phyloP scores from a whole-genome alignment of 1,140 invertebrate species.

The Eubasilissa regina region DNA sequence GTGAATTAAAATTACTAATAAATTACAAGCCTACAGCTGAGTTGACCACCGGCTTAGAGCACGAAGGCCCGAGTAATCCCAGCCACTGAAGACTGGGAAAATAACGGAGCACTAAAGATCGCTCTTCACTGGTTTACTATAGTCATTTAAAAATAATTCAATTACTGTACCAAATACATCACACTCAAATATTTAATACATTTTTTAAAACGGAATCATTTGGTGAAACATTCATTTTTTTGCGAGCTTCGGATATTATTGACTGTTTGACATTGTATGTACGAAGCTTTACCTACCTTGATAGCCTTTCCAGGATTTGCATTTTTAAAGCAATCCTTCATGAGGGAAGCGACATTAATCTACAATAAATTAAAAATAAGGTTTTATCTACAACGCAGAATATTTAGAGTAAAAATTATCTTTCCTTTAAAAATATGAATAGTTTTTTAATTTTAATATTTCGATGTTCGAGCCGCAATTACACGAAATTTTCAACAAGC shows the following conservation, averaged over 20 bases:
- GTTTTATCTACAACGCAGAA: conserved; percentile 18
- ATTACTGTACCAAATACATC: too few relatives aligned
- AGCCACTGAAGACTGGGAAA: conserved; percentile 21
- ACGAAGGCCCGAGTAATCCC: conserved; percentile 19
- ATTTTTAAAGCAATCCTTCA: conserved; percentile 49
- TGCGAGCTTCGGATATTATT: neutral
- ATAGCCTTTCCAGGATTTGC: conserved; percentile 22
- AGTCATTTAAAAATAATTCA: too few relatives aligned
- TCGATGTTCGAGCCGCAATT: too few relatives aligned
- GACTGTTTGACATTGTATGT: neutral
- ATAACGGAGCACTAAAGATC: conserved; percentile 22
- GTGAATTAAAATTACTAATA: conserved; percentile 46
- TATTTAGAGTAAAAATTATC: too few relatives aligned
- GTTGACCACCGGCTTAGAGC: conserved; percentile 41
- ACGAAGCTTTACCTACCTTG: conserved; percentile 7
- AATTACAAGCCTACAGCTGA: conserved; percentile 36
- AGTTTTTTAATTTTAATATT: too few relatives aligned
- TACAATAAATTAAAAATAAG: conserved; percentile 52
- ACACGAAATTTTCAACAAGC: conserved; percentile 2
- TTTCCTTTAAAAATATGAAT: too few relatives aligned
- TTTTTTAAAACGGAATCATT: too few relatives aligned
- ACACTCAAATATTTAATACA: too few relatives aligned
- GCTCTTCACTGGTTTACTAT: neutral
- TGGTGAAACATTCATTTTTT: too few relatives aligned
- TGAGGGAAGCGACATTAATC: conserved; percentile 48